Evolutionary conservation across 2,797 vertebrate genomes (phyloP), one percentile per base, ranked within the genome.

Genomic region (Mormyrops boulengeri): DNA sequence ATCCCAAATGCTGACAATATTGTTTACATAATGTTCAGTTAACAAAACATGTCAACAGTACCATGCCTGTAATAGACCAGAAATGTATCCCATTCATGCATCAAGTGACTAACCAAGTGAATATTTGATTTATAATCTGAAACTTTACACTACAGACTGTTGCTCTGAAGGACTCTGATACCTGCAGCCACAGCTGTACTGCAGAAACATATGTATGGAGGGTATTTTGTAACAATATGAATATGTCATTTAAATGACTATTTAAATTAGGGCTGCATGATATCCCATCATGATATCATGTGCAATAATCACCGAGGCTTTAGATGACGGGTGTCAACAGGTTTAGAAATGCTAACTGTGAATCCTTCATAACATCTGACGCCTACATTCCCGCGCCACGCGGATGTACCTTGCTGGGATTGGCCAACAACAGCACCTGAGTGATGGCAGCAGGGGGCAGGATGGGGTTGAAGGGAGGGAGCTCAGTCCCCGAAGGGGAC

Each of bases 351-450:
- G 4, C 30, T 17, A 38, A 38, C 30, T 14, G n/a, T 73, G 66
- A 38, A 34, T 26, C 4, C 11, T 34, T 4, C 26, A 30, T 12
- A 69, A 30, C 62, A 66, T 30, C 62, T 66, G 1, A 66, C 62
- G 1, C 26, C 26, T 26, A 66, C 26, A 30, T 12, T 22, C 8
- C 60, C 22, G 11, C 9, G 9, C 3, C 30, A 30, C 26, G 1
- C 26, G 38, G 14, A n/a, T 1, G 73, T 92, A 99, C 99, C 98
- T 98, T 99, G 93, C 97, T 96, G 91, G 98, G 99, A 93, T 99
- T 99, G 55, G 98, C 98, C 3, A 99, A 95, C 89, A 99, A 96
- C 93, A 99, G 94, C 91, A 99, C 97, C 93, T 99, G 99, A 90
- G 98, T 99, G 95, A 99, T 95, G 38, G 98, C 98, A 9, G 97